These are phyloP conservation scores for Drosophila buzzatii DNA, from an alignment of 2,888 invertebrate genomes.

Conservation along the genomic window DNA sequence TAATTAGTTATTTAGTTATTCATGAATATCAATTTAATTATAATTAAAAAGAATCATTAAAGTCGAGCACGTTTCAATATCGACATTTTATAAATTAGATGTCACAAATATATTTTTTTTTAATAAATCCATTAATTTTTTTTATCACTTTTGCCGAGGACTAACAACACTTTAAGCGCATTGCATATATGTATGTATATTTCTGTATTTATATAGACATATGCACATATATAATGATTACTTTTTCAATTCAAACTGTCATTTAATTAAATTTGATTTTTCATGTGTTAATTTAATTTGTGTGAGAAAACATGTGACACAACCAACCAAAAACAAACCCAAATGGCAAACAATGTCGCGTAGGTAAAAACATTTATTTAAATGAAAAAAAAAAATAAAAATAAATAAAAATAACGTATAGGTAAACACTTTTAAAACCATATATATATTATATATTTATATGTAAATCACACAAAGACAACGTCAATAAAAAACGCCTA, in stretches of 20 bases:
- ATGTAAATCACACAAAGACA: slow-evolving; percentile 56
- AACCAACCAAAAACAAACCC: slow-evolving; percentile 13
- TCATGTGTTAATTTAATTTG: slow-evolving; percentile 50
- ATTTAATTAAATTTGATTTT: slow-evolving; percentile 52
- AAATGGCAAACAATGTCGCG: slow-evolving; percentile 13
- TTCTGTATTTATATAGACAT: too few species aligned
- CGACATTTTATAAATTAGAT: background rate
- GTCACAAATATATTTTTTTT: background rate
- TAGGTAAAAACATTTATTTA: slow-evolving; percentile 39
- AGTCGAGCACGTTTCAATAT: background rate
- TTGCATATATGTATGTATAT: background rate
- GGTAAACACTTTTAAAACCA: slow-evolving; percentile 7
- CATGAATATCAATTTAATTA: background rate
- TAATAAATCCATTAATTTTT: background rate
- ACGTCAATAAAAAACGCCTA: slow-evolving; percentile 45
- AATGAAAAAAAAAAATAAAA: slow-evolving; percentile 26
- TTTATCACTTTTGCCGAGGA: slow-evolving; percentile 3
- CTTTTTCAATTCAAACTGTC: slow-evolving; percentile 32
- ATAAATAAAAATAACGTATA: slow-evolving; percentile 11
- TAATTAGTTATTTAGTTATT: background rate
- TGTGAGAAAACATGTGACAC: slow-evolving; percentile 27
- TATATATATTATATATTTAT: slow-evolving; percentile 8
- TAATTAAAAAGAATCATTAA: background rate
- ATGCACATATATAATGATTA: background rate
- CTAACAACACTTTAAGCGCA: slow-evolving; percentile 32